Evolutionary conservation across 2,113 vertebrate genomes (phyloP).

Genomic region (Catharus fuscescens): DNA sequence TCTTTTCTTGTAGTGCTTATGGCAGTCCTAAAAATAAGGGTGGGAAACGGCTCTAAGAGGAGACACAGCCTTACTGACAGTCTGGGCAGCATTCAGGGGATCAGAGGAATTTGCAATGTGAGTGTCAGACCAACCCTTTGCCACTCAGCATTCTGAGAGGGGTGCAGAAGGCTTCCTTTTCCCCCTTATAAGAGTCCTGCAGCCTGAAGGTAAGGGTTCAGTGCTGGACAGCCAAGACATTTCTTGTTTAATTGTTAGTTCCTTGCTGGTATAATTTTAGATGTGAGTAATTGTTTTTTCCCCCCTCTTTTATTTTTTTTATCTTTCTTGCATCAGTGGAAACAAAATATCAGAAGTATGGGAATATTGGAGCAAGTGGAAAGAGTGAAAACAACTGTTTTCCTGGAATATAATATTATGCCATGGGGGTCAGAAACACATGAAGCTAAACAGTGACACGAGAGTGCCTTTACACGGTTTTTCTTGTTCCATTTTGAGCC

Average conservation of each 20-base stretch:
- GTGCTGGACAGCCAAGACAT: background rate
- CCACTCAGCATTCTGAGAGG: background rate
- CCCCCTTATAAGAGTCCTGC: background rate
- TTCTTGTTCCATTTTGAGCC: background rate
- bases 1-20: background rate
- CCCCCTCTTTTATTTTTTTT: background rate
- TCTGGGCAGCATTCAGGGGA: background rate
- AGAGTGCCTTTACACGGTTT: background rate
- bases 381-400: slow-evolving; percentile 47
- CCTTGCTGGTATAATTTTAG: background rate
- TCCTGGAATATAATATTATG: slow-evolving; percentile 35
- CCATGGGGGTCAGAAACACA: background rate
- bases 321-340: background rate
- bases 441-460: background rate
- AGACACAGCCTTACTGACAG: background rate
- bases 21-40: background rate
- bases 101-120: background rate
- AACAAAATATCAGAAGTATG: slow-evolving; percentile 43
- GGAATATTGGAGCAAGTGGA: slow-evolving; percentile 30
- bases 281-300: background rate
- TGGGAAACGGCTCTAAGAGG: background rate
- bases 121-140: background rate
- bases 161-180: background rate
- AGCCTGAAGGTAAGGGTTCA: background rate
- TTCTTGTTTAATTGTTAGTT: slow-evolving; percentile 1